These are phyloP conservation scores for Notoglanidium macrostoma DNA, from an alignment of 2,797 vertebrate species.

Conservation along the genomic window DNA sequence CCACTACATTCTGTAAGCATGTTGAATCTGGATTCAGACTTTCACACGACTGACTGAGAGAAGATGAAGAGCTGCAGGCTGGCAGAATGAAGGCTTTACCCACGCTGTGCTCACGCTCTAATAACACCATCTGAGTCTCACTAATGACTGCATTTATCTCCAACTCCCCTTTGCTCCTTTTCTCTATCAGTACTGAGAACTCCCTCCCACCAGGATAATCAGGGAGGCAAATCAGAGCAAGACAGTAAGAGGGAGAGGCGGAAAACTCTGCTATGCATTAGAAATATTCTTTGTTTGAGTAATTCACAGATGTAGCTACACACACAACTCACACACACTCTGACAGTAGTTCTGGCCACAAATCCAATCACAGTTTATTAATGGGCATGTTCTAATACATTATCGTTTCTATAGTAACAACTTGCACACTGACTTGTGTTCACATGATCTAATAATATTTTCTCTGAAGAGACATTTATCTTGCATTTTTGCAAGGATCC, in stretches of 20 bases:
- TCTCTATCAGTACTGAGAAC: slow-evolving; percentile 42
- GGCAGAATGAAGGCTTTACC: slow-evolving; percentile 32
- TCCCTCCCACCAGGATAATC: slow-evolving; percentile 45
- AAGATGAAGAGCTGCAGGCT: slow-evolving; percentile 37
- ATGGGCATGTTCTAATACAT: not conserved
- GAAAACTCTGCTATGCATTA: slow-evolving; percentile 10
- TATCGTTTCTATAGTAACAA: not conserved
- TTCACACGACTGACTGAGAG: slow-evolving; percentile 8
- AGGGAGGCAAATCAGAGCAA: slow-evolving; percentile 45
- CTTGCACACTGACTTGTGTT: not conserved
- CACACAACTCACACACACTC: not conserved
- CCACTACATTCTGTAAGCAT: not conserved
- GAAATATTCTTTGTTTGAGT: slow-evolving; percentile 16
- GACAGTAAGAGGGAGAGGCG: slow-evolving; percentile 25
- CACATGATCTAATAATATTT: not conserved
- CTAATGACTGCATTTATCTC: slow-evolving; percentile 59
- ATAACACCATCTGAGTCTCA: slow-evolving; percentile 50
- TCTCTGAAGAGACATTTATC: not conserved
- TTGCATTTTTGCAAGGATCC: not conserved
- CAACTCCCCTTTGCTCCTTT: slow-evolving; percentile 26
- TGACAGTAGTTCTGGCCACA: not conserved
- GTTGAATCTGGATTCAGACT: slow-evolving; percentile 1
- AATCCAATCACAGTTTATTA: not conserved
- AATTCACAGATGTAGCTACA: slow-evolving; percentile 10
- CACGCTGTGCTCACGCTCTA: slow-evolving; percentile 33